Base-by-base conservation (phyloP, 2,797 vertebrate species). In the Anabas testudineus region DNA sequence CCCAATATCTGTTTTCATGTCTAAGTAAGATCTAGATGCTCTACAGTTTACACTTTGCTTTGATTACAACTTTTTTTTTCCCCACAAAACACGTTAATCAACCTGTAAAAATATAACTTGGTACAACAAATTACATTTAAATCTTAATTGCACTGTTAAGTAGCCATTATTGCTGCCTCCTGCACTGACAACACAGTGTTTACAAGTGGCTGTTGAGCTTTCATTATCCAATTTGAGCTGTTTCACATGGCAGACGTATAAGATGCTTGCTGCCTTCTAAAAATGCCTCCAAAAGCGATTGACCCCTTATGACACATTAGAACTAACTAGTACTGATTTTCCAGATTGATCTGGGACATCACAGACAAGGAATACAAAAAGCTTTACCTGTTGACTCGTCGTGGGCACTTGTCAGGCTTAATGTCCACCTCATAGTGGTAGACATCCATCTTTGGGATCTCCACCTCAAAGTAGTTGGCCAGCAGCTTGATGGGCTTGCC, bases 351-450 rank as follows among this genome's bases (percentile, higher is more conserved):
- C 24, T 28, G 45, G 3, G 26, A 56, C 52, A 28, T 52, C 47
- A 51, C 6, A 59, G 13, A 56, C 14, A 24, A 56, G n/a, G 34
- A 45, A 48, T 1, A 36, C 14, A 49, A 51, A 15, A 46, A 19
- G 21, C 34, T 43, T 74, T 96, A 99, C 98, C 98, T 96, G 95
- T 99, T 99, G 93, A 99, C 98, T 91, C 98, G 95, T 46, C 98
- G 96, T 10, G 98, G 98, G 86, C 98, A 99, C 94, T 99, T 99
- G 90, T 99, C 98, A 0, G 98, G 98, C 89, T 99, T 99, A 90
- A 99, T 99, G 92, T 99, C 98, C 92, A 99, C 97, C 91, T 99
- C 98, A 74, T 99, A 99, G 86, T 99, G 98, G 85, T 94, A 98
- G 67, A 99, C 97, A 52, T 99, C 97, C 76, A 99, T 99, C 92